Evolutionary conservation across 2,797 vertebrate genomes (phyloP), one percentile per base, ranked within the genome.

Genomic region (Etheostoma perlongum): DNA sequence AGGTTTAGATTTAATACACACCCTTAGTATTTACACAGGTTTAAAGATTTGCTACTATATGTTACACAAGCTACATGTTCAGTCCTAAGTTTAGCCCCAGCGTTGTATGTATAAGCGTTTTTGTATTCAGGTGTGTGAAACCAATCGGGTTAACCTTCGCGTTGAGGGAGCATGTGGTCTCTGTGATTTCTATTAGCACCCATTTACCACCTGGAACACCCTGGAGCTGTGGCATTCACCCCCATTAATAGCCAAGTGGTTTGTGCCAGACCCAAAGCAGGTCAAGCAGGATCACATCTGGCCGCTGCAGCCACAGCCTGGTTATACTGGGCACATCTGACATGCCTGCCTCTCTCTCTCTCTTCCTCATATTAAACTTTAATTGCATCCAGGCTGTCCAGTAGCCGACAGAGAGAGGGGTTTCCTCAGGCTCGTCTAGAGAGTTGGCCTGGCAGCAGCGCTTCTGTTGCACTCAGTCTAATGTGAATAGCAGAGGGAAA

Each of bases 321-420:
- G 82, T 85, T 85, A 79, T 63, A 83, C 78, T 72, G 81, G 72
- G 82, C 62, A 78, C 64, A 33, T 72, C 76, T 68, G 58, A 78
- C 76, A 76, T 74, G 59, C 54, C 52, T 49, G 25, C 52, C 58
- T 72, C 58, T 74, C 67, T 74, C 65, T 74, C 67, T 74, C 62
- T 62, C 75, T 64, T 18, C 58, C 76, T 58, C 54, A 78, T 86
- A 83, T 87, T 90, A 81, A 72, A 84, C 78, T 89, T 82, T 92
- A 92, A 92, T 92, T 91, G 82, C 83, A 88, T 88, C 74, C 89
- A 92, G 85, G 68, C 86, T 4, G 7, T 81, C 77, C 81, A 78
- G 87, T 78, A 86, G 86, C 80, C 33, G 23, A 30, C 33, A 19
- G 49, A 83, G 76, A 83, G 74, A 92, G 84, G 83, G 85, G 73